Evolutionary conservation across 1,140 invertebrate species (phyloP).

Genomic region (Formica selysi): DNA sequence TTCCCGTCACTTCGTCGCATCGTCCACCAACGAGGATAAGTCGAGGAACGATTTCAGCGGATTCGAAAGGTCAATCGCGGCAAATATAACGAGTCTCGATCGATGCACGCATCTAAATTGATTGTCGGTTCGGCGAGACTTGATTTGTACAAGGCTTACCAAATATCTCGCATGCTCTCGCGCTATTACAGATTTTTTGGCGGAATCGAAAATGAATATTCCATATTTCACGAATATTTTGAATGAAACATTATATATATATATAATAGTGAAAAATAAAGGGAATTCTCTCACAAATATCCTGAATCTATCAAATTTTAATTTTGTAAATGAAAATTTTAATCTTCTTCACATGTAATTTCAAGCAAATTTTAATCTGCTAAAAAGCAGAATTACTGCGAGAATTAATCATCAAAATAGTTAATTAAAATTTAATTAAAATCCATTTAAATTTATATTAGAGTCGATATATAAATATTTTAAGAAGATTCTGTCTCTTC

Average conservation of each 20-base stretch:
- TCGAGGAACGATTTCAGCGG: conserved; percentile 54
- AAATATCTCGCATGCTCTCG: not conserved
- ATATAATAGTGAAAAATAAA: not conserved
- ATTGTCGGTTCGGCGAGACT: conserved; percentile 12
- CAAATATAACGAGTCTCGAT: conserved; percentile 27
- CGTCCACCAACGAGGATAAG: not conserved
- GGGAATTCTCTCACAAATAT: not conserved
- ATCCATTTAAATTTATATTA: conserved; percentile 4
- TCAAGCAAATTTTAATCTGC: not conserved
- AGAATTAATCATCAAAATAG: not conserved
- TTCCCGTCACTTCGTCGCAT: not conserved
- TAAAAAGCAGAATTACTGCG: not conserved
- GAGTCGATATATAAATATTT: not conserved
- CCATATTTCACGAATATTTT: not conserved
- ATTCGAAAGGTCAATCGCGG: conserved; percentile 55
- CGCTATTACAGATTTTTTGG: not conserved
- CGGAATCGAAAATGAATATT: not conserved
- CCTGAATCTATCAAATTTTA: not conserved
- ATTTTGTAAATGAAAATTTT: not conserved
- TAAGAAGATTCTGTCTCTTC: not conserved
- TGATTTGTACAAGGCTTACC: conserved; percentile 5
- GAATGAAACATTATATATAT: not conserved
- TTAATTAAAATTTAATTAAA: not conserved
- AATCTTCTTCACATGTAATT: not conserved
- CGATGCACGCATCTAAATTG: conserved; percentile 39